Percentiles rank a stretch among this genome's conserved stretches.
phyloP scores from a whole-genome alignment of 2,113 vertebrate species.

The Phoenicopterus ruber region DNA sequence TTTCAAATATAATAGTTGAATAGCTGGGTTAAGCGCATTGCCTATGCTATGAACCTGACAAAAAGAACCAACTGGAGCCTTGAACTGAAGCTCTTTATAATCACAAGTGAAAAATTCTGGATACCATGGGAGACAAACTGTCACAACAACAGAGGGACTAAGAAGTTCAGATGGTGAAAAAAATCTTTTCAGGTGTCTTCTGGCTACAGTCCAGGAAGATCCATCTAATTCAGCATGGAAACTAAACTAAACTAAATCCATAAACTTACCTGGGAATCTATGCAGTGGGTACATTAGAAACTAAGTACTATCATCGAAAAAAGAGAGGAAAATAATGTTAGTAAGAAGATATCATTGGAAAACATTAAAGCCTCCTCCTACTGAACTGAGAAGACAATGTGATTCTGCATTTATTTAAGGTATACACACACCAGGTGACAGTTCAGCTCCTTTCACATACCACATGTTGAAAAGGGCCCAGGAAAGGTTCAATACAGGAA shows the following conservation, averaged over 20 bases:
- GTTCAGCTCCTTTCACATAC: background rate
- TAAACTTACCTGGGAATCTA: background rate
- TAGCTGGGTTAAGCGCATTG: background rate
- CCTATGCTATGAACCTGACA: background rate
- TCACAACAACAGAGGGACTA: slow-evolving; percentile 20
- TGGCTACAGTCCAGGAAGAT: background rate
- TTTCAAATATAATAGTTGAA: background rate
- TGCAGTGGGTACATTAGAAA: background rate
- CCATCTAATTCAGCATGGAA: background rate
- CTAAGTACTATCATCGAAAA: background rate
- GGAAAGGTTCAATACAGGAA: background rate
- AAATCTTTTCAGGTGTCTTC: slow-evolving; percentile 29
- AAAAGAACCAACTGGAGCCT: slow-evolving; percentile 7
- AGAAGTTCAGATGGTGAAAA: background rate
- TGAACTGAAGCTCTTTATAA: slow-evolving; percentile 16
- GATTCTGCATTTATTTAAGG: background rate
- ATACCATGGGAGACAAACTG: background rate
- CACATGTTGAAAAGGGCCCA: background rate
- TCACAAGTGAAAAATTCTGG: slow-evolving; percentile 23
- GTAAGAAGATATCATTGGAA: background rate
- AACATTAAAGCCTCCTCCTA: background rate
- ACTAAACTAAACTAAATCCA: background rate
- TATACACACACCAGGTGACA: background rate
- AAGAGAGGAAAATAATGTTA: background rate
- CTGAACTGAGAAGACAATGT: background rate